A percentile compares a stretch with the other conserved stretches of the same genome.
Evolutionary conservation across 1,140 invertebrate genomes (phyloP).

Genomic region (Meloidogyne exigua): DNA sequence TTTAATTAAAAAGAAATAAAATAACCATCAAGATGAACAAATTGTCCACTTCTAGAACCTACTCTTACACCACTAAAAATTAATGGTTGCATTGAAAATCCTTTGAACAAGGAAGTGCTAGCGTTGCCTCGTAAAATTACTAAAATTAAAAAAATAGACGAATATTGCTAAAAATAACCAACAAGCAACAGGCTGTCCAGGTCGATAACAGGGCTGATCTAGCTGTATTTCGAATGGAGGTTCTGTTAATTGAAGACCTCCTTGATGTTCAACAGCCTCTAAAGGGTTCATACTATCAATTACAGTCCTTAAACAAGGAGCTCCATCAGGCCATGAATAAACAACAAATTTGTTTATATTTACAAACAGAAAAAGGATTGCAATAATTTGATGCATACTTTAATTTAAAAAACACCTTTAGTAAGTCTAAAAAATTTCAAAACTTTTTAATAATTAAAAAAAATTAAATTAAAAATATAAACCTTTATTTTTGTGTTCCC

Average conservation of each 20-base stretch:
- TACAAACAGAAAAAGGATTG: not conserved
- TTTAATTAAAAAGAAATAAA: not conserved
- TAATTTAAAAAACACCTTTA: not conserved
- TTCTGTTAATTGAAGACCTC: slow-evolving; percentile 51
- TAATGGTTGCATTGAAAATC: slow-evolving; percentile 60
- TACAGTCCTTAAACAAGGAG: slow-evolving; percentile 58
- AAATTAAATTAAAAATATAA: too few species aligned
- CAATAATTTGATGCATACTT: not conserved
- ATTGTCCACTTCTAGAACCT: slow-evolving; percentile 58
- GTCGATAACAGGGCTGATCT: slow-evolving; percentile 57
- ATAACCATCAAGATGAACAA: slow-evolving; percentile 50
- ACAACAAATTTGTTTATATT: not conserved
- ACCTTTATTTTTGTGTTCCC: not conserved
- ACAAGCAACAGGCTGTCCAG: slow-evolving; percentile 57
- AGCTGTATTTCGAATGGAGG: slow-evolving; percentile 58
- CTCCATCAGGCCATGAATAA: slow-evolving; percentile 56
- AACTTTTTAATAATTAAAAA: not conserved
- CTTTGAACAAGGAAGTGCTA: slow-evolving; percentile 55
- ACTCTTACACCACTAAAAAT: slow-evolving; percentile 50
- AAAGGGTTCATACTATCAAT: slow-evolving; percentile 60
- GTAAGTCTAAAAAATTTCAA: not conserved
- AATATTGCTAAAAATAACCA: slow-evolving; percentile 28
- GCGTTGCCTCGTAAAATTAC: slow-evolving; percentile 50
- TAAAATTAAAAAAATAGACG: slow-evolving; percentile 34
- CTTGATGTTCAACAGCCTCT: slow-evolving; percentile 62